Base-by-base conservation (phyloP, 1,140 invertebrate genomes). In the Palaemon carinicauda region DNA sequence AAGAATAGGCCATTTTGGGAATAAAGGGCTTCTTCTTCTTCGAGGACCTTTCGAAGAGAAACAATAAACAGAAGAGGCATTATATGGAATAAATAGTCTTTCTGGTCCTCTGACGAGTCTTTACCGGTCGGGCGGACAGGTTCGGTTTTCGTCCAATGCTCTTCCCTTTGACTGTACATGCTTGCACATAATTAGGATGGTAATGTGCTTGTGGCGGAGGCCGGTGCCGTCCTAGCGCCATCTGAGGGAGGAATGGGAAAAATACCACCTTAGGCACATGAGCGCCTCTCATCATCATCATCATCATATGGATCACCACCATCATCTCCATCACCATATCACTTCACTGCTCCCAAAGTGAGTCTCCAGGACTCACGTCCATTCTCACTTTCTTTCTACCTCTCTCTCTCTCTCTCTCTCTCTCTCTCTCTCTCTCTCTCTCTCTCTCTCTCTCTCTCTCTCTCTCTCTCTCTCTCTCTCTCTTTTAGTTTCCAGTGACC, bases 211-310 rank as follows among this genome's bases (percentile, higher is more conserved):
- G 71, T 21, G 82, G 71, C n/a, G 54, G 82, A 56, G 50, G 82
- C 14, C 71, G 82, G 33, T 53, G 82, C 31, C 73, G 82, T 56
- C 71, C 74, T 56, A 83, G 82, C 27, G 82, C 82, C 82, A 83
- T 83, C 82, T 83, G 82, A 77, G 50, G 81, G 53, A 71, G 82
- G 65, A 83, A 71, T 71, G 82, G 71, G 29, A 77, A 83, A 83
- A 41, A 41, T 41, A 83, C 52, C 53, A 77, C 51, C 82, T 83
- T 83, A 83, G 73, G 82, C 73, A 27, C 71, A 83, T 24, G 31
- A 24, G 24, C 82, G 33, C 51, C 27, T 21, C 52, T 33, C 27
- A 71, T 33, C 73, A 50, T 5, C 24, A 21, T 21, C 24, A n/a
- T 41, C 71, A 33, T 24, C 29, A 73, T 19, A 41, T 41, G 33